Conservation (phyloP, 2,888 invertebrate genomes). For the Machimus rusticus region DNA sequence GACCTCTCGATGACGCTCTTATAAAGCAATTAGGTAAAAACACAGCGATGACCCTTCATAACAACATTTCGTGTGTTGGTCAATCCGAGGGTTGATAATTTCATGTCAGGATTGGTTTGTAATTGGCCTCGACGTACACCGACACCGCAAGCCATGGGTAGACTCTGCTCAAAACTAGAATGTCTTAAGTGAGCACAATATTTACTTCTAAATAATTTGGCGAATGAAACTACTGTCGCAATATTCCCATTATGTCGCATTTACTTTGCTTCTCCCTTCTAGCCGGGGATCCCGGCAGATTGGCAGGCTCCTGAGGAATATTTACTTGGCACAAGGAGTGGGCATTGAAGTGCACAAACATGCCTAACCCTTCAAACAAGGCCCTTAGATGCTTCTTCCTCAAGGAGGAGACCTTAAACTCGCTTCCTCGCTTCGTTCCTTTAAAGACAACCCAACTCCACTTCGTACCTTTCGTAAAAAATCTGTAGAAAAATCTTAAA, state of each 20-base stretch:
- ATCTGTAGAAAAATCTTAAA: slow-evolving; percentile 14
- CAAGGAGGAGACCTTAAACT: neutral
- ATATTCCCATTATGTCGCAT: neutral
- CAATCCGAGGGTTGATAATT: neutral
- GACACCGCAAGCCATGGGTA: neutral
- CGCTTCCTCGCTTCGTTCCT: neutral
- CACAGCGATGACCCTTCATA: neutral
- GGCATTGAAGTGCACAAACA: slow-evolving; percentile 9
- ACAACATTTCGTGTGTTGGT: neutral
- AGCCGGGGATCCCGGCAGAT: neutral
- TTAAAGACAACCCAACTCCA: neutral
- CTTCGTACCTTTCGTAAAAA: neutral
- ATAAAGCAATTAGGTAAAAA: neutral
- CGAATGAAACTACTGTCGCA: neutral
- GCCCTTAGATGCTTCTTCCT: neutral
- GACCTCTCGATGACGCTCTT: neutral
- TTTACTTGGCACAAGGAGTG: neutral
- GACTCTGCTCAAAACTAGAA: neutral
- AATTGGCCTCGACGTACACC: neutral
- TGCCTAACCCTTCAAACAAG: neutral
- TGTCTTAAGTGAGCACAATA: neutral
- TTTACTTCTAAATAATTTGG: neutral
- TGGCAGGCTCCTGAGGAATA: neutral
- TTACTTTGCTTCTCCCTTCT: neutral
- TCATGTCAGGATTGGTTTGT: neutral